Evolutionary conservation across 2,797 vertebrate genomes (phyloP).

Genomic region (Melanotaenia pygmaea): DNA sequence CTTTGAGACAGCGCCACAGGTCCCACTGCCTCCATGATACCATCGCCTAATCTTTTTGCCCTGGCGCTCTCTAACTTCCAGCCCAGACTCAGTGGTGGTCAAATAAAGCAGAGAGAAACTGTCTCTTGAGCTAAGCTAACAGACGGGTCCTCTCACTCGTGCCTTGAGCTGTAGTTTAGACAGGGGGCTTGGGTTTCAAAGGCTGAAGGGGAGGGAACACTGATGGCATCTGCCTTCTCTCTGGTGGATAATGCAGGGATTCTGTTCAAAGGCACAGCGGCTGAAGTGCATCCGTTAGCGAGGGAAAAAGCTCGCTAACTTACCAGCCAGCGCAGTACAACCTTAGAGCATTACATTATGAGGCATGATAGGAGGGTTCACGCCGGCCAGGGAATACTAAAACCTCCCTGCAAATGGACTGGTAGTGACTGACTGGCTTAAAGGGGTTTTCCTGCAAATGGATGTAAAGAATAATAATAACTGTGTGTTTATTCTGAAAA

Average conservation of each 20-base stretch:
- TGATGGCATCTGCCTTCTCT: conserved; percentile 81
- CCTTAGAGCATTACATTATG: conserved; percentile 71
- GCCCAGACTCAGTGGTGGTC: conserved; percentile 47
- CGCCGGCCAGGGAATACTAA: conserved; percentile 56
- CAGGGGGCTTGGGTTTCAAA: conserved; percentile 83
- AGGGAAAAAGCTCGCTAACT: conserved; percentile 53
- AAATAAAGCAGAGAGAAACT: conserved; percentile 52
- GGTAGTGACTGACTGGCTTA: conserved; percentile 73
- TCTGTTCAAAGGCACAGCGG: conserved; percentile 82
- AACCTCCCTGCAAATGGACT: conserved; percentile 67
- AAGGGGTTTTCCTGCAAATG: conserved; percentile 63
- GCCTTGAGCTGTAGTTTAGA: conserved; percentile 72
- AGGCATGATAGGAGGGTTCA: conserved; percentile 49
- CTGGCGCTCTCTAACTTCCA: conserved; percentile 42
- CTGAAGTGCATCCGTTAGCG: conserved; percentile 83
- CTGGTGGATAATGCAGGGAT: conserved; percentile 73
- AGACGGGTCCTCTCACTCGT: conserved; percentile 84
- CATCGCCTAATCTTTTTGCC: conserved; percentile 70
- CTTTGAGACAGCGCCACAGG: conserved; percentile 38
- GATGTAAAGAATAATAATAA: conserved; percentile 68
- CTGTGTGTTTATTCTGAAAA: conserved; percentile 4
- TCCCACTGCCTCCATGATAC: conserved; percentile 55
- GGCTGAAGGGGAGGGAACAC: conserved; percentile 60
- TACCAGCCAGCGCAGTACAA: conserved; percentile 69
- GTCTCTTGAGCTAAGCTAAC: conserved; percentile 81